Percentiles rank a stretch among this genome's conserved stretches.
These are phyloP conservation scores for Penelope pileata DNA, from an alignment of 2,113 vertebrate genomes.

Conservation along the genomic window DNA sequence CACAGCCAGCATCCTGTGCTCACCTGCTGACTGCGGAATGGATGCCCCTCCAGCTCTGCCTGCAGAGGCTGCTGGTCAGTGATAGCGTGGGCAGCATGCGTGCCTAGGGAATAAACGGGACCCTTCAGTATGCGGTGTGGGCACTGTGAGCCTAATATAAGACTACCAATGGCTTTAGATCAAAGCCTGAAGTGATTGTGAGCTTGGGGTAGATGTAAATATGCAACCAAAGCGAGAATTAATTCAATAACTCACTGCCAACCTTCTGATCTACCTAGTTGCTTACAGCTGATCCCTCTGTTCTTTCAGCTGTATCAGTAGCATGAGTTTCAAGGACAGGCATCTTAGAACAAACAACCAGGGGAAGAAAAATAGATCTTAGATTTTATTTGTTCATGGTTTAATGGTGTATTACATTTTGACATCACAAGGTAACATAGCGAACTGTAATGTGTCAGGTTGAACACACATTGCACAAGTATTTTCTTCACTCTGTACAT, in stretches of 20 bases:
- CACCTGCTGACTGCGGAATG: neutral
- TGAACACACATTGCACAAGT: conserved; percentile 15
- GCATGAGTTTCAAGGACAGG: conserved; percentile 43
- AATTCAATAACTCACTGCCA: conserved; percentile 30
- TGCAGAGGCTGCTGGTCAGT: neutral
- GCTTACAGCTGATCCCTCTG: conserved; percentile 30
- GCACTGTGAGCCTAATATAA: neutral
- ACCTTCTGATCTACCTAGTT: conserved; percentile 9
- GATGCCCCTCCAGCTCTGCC: neutral
- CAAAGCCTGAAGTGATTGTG: neutral
- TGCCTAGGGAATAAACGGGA: neutral
- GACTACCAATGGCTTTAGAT: neutral
- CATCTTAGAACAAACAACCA: conserved; percentile 32
- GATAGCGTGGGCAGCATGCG: neutral
- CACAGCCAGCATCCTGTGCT: neutral
- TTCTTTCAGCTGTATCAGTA: conserved; percentile 23
- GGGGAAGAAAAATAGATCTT: neutral
- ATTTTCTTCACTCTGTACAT: neutral
- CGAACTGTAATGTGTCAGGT: conserved; percentile 25
- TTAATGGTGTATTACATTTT: conserved; percentile 29
- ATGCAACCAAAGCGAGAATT: neutral
- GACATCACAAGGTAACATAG: neutral
- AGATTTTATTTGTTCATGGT: conserved; percentile 42
- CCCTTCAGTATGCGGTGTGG: neutral
- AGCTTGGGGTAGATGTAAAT: conserved; percentile 27